These are phyloP conservation scores for Torymus auratus DNA, from an alignment of 2,888 invertebrate genomes.

Conservation along the genomic window DNA sequence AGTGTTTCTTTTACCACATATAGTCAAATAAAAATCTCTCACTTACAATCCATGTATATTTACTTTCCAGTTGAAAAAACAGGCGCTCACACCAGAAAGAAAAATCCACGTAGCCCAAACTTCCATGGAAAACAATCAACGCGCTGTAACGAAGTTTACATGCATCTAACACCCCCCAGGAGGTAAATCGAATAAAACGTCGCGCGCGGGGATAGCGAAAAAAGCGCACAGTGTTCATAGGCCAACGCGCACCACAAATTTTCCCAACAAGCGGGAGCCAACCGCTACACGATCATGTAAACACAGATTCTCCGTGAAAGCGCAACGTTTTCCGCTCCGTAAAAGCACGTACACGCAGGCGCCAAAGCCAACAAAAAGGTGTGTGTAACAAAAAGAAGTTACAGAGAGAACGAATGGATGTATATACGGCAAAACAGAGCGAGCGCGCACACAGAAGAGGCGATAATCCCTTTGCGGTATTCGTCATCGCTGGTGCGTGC, in stretches of 20 bases:
- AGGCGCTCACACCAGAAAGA: too few relatives aligned
- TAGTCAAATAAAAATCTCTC: background rate
- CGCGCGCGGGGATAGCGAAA: background rate
- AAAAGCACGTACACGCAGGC: background rate
- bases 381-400: too few relatives aligned
- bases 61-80: too few relatives aligned
- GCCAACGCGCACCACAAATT: slow-evolving; percentile 29
- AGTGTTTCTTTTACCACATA: background rate
- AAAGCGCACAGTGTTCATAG: slow-evolving; percentile 16
- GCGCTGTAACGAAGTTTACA: slow-evolving; percentile 41
- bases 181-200: slow-evolving; percentile 32
- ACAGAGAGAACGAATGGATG: too few relatives aligned
- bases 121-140: slow-evolving; percentile 6
- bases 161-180: slow-evolving; percentile 1
- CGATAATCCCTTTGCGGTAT: slow-evolving; percentile 68
- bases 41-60: too few relatives aligned
- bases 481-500: slow-evolving; percentile 60
- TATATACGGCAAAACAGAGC: background rate
- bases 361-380: background rate
- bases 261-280: slow-evolving; percentile 21
- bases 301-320: slow-evolving; percentile 4
- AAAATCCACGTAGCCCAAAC: background rate
- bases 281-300: background rate
- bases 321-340: slow-evolving; percentile 18
- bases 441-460: slow-evolving; percentile 48